Base-by-base conservation (phyloP, 2,797 vertebrate species). In the Chiroxiphia lanceolata region DNA sequence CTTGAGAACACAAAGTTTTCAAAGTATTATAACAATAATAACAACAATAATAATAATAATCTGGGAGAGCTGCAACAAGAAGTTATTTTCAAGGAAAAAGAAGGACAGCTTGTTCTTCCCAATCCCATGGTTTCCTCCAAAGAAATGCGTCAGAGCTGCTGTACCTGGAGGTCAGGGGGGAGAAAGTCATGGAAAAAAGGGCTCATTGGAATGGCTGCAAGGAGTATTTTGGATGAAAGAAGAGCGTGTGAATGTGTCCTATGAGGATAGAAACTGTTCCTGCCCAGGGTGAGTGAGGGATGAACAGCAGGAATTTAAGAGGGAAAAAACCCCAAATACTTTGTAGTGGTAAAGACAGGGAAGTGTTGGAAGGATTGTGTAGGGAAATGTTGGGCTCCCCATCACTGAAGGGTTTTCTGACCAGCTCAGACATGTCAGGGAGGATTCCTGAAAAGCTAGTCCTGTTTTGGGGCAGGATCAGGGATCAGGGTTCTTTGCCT, bases 131-230 rank as follows among this genome's bases (percentile, higher is more conserved):
- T 53, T 87, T 80, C 84, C 64, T 82, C 81, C 75, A 60, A 60
- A 56, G n/a, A 72, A 74, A 11, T 60, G 64, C 6, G 29, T 63
- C 89, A 57, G 75, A 79, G 84, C 84, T 93, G 56, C 63, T 68
- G 23, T 64, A 95, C 91, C 89, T 92, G 89, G 56, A 85, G 82
- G 42, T 44, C 71, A 23, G 22, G 71, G 79, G 27, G 5, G 8
- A 47, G 54, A 25, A 44, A 36, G 71, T 74, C 60, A 85, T 89
- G 91, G 96, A 94, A 87, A 95, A 89, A 94, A 90, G 75, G 60
- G 60, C 71, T 95, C 71, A 77, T 20, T 6, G 5, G 68, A 96
- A 71, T 4, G 29, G 36, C 80, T 86, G 76, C 0, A 3, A 92
- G 89, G 56, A 87, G 22, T 22, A 42, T 82, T 92, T 69, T 79